Base-by-base conservation (phyloP, 2,113 vertebrate genomes). In the Chrysochloris asiatica region DNA sequence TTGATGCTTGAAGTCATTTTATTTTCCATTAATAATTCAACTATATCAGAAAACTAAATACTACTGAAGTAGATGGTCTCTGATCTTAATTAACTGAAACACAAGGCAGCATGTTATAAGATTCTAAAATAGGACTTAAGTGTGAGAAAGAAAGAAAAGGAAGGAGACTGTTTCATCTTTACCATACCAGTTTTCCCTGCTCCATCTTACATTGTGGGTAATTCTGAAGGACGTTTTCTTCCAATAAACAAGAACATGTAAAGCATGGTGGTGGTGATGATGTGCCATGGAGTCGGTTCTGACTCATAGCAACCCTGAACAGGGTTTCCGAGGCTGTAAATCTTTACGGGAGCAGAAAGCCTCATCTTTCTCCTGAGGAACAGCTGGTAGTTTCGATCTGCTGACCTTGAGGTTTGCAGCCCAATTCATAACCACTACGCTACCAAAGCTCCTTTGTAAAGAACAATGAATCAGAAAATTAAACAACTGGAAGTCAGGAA, bases 11-110 rank as follows among this genome's bases (percentile, higher is more conserved):
- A 67, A 80, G 30, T 83, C 56, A 26, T 82, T 93, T 94, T 65
- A 76, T 76, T 89, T 73, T 63, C 41, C 52, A 45, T 72, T 84
- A 82, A n/a, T 54, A 93, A 79, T 43, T 87, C 56, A 91, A 93
- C 61, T 54, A n/a, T n/a, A 77, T 36, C 63, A 47, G 45, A 76
- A 52, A 13, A 77, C 11, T 16, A 2, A 75, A 36, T n/a, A 69
- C 43, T n/a, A 2, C 59, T 21, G 19, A 59, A 50, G 80, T 81
- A 63, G 65, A 38, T 36, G 24, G 63, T 24, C 17, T 78, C 45
- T 88, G 59, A 36, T 21, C 22, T 88, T 28, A 36, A 19, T 38
- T 38, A 43, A 83, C 1, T 28, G 41, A 88, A 88, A 84, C 4
- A 3, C 33, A 83, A 72, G 41, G 30, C 24, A 92, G 71, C 76